These are phyloP conservation scores for Hydrophis major DNA, from an alignment of 2,797 vertebrate genomes.

Conservation along the genomic window DNA sequence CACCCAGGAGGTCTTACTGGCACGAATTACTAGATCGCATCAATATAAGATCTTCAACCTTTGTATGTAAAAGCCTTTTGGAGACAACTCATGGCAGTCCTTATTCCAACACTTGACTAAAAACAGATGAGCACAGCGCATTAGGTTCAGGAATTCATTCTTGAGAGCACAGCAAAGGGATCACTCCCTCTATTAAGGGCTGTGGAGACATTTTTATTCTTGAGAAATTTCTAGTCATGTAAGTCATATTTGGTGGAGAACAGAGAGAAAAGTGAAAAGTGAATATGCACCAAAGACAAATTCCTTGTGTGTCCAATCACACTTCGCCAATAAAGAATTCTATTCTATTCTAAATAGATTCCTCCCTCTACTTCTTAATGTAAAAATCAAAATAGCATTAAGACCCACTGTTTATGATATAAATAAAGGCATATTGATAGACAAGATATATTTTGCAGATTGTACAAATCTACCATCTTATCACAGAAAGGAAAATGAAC, in stretches of 20 bases:
- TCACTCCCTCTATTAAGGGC: conserved; percentile 42
- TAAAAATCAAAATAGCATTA: conserved; percentile 5
- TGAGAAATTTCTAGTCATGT: conserved; percentile 48
- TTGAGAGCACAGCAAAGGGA: conserved; percentile 55
- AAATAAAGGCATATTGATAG: conserved; percentile 7
- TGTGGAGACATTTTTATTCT: conserved; percentile 53
- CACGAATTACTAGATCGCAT: conserved; percentile 63
- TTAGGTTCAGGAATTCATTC: conserved; percentile 69
- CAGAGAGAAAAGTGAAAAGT: neutral
- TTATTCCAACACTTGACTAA: conserved; percentile 66
- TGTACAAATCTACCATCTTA: neutral
- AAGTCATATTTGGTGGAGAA: conserved; percentile 47
- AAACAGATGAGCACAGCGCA: conserved; percentile 60
- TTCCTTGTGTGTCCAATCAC: no score
- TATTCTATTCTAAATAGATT: neutral
- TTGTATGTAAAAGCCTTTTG: conserved; percentile 59
- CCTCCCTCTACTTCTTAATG: conserved; percentile 24
- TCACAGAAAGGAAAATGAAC: neutral
- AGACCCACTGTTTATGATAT: neutral
- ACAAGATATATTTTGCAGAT: neutral
- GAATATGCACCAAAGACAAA: no score
- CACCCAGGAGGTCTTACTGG: conserved; percentile 52
- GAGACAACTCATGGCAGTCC: conserved; percentile 60
- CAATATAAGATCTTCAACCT: conserved; percentile 52
- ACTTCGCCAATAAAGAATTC: no score